phyloP scores from a whole-genome alignment of 2,888 invertebrate genomes.

The Eurytoma californica region DNA sequence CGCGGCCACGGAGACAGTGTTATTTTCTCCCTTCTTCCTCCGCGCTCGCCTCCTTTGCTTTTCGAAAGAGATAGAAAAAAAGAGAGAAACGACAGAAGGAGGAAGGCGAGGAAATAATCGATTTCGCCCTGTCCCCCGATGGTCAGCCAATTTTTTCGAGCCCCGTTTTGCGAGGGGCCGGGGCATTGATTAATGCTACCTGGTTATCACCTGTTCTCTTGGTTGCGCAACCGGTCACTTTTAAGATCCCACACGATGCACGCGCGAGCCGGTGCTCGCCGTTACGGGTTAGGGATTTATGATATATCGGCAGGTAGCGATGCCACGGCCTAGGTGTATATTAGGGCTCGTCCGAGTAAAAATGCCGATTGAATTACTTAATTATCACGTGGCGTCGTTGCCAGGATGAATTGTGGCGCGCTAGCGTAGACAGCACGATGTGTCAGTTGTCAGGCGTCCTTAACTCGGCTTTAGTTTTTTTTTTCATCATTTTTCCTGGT shows the following conservation, averaged over 20 bases:
- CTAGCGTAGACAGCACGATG: not conserved
- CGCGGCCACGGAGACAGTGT: slow-evolving; percentile 14
- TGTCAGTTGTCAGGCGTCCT: slow-evolving; percentile 18
- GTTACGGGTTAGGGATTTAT: slow-evolving; percentile 42
- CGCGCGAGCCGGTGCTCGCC: slow-evolving; percentile 35
- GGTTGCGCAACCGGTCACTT: slow-evolving; percentile 39
- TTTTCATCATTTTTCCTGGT: not conserved
- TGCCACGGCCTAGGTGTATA: slow-evolving; percentile 15
- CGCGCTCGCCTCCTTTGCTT: not conserved
- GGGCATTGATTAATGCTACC: slow-evolving; percentile 48
- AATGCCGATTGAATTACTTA: slow-evolving; percentile 49
- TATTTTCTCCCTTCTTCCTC: slow-evolving; percentile 8
- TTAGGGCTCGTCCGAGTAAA: slow-evolving; percentile 4
- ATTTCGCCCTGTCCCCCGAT: slow-evolving; percentile 29
- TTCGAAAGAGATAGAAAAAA: not conserved
- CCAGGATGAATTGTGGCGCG: slow-evolving; percentile 10
- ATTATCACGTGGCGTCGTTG: slow-evolving; percentile 35
- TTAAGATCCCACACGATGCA: slow-evolving; percentile 56
- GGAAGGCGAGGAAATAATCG: slow-evolving; percentile 50
- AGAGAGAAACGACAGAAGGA: no score
- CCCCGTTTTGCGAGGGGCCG: slow-evolving; percentile 2
- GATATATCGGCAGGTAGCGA: slow-evolving; percentile 41
- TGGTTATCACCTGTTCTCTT: slow-evolving; percentile 49
- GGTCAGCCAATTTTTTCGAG: slow-evolving; percentile 18
- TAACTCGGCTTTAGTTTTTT: not conserved